Conservation (phyloP, 1,140 invertebrate species). For the Lucilia cuprina region DNA sequence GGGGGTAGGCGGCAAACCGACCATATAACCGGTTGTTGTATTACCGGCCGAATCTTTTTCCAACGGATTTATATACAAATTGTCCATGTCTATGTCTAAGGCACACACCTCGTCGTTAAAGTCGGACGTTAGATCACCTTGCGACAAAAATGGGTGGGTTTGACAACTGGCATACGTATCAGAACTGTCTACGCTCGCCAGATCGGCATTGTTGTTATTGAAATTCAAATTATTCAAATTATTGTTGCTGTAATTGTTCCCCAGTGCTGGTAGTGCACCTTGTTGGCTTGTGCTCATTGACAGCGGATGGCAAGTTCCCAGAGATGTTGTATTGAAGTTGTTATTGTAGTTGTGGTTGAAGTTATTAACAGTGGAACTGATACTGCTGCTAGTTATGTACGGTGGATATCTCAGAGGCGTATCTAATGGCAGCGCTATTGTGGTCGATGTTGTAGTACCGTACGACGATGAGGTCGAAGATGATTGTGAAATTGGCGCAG, state of each 20-base stretch:
- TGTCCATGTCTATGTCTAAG: slow-evolving; percentile 70
- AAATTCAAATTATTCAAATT: slow-evolving; percentile 48
- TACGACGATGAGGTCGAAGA: slow-evolving; percentile 59
- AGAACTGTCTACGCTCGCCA: slow-evolving; percentile 81
- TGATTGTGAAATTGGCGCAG: slow-evolving; percentile 48
- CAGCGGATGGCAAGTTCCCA: slow-evolving; percentile 40
- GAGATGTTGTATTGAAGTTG: slow-evolving; percentile 62
- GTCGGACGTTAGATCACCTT: slow-evolving; percentile 80
- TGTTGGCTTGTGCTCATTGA: slow-evolving; percentile 42
- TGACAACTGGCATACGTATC: slow-evolving; percentile 96
- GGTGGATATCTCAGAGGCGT: slow-evolving; percentile 46
- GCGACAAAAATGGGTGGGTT: slow-evolving; percentile 90
- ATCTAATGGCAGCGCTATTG: slow-evolving; percentile 58
- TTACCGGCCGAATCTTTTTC: slow-evolving; percentile 66
- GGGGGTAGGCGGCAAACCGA: slow-evolving; percentile 50
- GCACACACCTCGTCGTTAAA: slow-evolving; percentile 64
- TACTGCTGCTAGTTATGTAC: slow-evolving; percentile 41
- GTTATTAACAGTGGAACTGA: slow-evolving; percentile 42
- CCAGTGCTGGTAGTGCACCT: slow-evolving; percentile 43
- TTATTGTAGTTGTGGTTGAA: slow-evolving; percentile 64
- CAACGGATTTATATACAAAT: slow-evolving; percentile 91
- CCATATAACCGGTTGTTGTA: slow-evolving; percentile 53
- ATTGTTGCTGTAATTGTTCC: slow-evolving; percentile 48
- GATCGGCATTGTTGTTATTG: slow-evolving; percentile 68
- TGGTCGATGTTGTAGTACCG: slow-evolving; percentile 58